These are phyloP conservation scores for Phyllotreta striolata DNA, from an alignment of 2,888 invertebrate species.

Conservation along the genomic window DNA sequence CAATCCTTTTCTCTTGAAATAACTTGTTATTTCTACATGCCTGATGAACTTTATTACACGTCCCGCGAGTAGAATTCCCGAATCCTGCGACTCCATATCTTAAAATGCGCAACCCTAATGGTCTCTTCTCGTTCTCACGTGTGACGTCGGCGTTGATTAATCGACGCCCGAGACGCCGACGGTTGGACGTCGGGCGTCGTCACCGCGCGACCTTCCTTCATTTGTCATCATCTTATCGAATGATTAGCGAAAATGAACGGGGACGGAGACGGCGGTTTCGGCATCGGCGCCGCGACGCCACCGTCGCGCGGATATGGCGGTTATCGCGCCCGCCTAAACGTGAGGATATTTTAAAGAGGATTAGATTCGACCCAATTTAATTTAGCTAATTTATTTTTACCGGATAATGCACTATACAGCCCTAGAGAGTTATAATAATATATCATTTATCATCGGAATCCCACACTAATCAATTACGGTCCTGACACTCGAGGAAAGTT, in stretches of 20 bases:
- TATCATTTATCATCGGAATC: not conserved
- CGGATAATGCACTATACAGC: too few species aligned
- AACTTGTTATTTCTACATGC: too few species aligned
- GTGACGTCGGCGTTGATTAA: slow-evolving; percentile 52
- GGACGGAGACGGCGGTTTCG: slow-evolving; percentile 12
- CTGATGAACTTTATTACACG: too few species aligned
- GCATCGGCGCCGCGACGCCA: slow-evolving; percentile 24
- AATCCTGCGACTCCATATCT: slow-evolving; percentile 45
- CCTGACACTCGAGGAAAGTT: not conserved
- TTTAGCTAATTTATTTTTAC: too few species aligned
- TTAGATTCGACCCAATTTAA: too few species aligned
- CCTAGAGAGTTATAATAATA: too few species aligned
- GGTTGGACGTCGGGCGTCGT: slow-evolving; percentile 42
- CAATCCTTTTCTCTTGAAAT: too few species aligned
- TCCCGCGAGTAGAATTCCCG: too few species aligned
- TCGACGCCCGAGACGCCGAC: slow-evolving; percentile 41
- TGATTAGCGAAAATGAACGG: slow-evolving; percentile 28
- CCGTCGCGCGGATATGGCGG: not conserved
- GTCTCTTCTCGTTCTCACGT: not conserved
- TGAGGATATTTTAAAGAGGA: too few species aligned
- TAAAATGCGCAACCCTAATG: slow-evolving; percentile 42
- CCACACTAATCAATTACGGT: not conserved
- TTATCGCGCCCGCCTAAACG: too few species aligned
- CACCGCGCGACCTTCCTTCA: slow-evolving; percentile 49
- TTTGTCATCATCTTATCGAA: slow-evolving; percentile 48